A percentile compares a stretch with the other conserved stretches of the same genome.
These are phyloP conservation scores for Eidolon dupreanum DNA, from an alignment of 2,797 vertebrate species.

Conservation along the genomic window DNA sequence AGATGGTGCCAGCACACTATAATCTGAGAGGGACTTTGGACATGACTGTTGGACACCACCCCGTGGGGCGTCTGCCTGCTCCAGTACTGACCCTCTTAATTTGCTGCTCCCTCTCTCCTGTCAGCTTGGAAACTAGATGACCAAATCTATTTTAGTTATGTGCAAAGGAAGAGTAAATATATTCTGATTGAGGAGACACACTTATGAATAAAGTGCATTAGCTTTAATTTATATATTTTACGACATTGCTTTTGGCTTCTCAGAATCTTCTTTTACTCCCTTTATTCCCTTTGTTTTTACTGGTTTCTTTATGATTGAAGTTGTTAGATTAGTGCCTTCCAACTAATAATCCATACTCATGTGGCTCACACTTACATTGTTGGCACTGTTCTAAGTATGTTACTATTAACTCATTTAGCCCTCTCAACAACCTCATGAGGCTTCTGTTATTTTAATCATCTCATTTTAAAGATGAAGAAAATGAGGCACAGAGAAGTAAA, in stretches of 20 bases:
- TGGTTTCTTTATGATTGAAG: neutral
- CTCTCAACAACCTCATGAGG: neutral
- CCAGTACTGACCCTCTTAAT: neutral
- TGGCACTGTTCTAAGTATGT: neutral
- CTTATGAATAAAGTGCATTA: neutral
- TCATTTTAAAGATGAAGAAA: slow-evolving; percentile 19
- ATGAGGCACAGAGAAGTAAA: neutral
- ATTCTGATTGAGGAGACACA: neutral
- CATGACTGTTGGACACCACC: accelerated
- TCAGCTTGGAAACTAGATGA: neutral
- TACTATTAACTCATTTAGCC: neutral
- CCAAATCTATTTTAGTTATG: neutral
- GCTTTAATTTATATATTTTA: neutral
- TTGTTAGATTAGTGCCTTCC: neutral
- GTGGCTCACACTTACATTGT: neutral
- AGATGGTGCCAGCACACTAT: neutral
- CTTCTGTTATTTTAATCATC: neutral
- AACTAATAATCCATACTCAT: neutral
- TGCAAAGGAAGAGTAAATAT: neutral
- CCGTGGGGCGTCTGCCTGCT: neutral
- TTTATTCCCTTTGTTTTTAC: neutral
- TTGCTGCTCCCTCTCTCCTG: neutral
- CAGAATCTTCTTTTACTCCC: neutral
- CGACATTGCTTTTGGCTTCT: slow-evolving; percentile 34
- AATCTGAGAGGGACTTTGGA: neutral